Conservation (phyloP, 92 coral and sea anemone species). For the Epizoanthus scotinus region DNA sequence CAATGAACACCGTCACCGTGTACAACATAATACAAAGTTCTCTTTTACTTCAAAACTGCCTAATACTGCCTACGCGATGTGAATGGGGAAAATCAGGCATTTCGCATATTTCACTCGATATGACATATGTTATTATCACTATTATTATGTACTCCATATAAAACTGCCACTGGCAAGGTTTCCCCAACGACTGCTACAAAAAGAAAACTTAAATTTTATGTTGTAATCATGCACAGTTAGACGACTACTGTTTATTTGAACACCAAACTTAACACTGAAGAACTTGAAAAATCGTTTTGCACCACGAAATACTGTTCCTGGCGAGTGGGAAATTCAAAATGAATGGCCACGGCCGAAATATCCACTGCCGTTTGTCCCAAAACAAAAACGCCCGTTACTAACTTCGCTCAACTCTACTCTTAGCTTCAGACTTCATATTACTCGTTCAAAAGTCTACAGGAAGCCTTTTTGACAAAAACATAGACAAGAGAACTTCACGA, state of each 20-base stretch:
- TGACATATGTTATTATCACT: too few relatives aligned
- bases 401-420: not conserved
- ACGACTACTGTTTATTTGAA: not conserved
- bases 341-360: slow-evolving; percentile 27
- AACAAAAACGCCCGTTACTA: slow-evolving; percentile 15
- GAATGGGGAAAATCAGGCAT: not conserved
- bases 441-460: not conserved
- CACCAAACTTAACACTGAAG: not conserved
- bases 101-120: too few relatives aligned
- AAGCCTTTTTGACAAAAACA: not conserved
- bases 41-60: not conserved
- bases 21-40: not conserved
- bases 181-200: not conserved
- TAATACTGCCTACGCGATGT: not conserved
- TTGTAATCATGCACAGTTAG: not conserved
- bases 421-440: slow-evolving; percentile 3
- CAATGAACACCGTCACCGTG: not conserved
- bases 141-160: too few relatives aligned
- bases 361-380: not conserved
- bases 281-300: slow-evolving; percentile 2
- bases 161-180: not conserved
- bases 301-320: slow-evolving; percentile 39
- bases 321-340: slow-evolving; percentile 97
- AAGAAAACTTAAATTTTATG: not conserved
- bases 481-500: not conserved